phyloP scores from a whole-genome alignment of 2,797 vertebrate species.

The Catamblyrhynchus diadema region DNA sequence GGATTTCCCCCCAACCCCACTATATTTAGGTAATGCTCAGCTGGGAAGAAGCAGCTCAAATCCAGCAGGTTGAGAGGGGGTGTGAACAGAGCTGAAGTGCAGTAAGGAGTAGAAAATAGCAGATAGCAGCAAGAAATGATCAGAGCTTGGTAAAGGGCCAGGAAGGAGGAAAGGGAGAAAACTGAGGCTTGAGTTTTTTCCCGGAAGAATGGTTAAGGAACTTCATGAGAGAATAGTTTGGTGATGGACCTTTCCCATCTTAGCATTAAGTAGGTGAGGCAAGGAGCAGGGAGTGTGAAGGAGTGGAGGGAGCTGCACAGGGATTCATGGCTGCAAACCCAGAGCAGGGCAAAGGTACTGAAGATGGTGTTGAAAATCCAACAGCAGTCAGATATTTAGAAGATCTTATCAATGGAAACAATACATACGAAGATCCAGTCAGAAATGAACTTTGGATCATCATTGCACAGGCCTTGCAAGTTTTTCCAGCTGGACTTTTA shows the following conservation, averaged over 20 bases:
- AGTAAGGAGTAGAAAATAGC: background rate
- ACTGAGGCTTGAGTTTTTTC: background rate
- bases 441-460: background rate
- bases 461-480: background rate
- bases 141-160: background rate
- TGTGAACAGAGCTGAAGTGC: background rate
- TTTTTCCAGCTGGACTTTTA: background rate
- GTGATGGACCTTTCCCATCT: background rate
- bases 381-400: background rate
- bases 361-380: background rate
- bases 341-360: background rate
- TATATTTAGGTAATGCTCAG: background rate
- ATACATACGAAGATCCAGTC: background rate
- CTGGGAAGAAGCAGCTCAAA: background rate
- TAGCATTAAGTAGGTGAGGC: background rate
- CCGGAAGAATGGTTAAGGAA: background rate
- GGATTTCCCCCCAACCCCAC: fast-evolving
- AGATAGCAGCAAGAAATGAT: background rate
- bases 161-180: background rate
- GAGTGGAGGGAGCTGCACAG: background rate
- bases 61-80: background rate
- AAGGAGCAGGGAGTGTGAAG: background rate
- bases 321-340: background rate
- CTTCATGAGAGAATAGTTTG: background rate
- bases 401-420: background rate